Conservation (phyloP, 2,797 vertebrate genomes). For the Octomys mimax region DNA sequence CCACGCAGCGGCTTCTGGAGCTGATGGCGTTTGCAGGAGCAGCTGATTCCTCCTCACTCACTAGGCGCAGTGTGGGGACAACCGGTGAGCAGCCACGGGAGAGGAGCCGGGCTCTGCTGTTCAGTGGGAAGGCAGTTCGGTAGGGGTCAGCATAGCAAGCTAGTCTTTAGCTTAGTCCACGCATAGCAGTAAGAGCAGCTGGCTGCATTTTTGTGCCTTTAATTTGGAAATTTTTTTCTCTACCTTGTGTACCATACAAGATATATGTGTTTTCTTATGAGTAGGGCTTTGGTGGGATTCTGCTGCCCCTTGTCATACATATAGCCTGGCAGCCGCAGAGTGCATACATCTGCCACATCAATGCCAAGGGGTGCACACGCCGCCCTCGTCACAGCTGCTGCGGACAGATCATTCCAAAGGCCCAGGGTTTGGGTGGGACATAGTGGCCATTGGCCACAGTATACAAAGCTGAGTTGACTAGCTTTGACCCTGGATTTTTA, state of each 20-base stretch:
- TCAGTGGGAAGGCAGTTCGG: background rate
- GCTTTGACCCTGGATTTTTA: background rate
- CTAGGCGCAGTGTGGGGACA: background rate
- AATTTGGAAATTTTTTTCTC: constrained; percentile 24
- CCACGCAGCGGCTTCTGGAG: rapidly evolving
- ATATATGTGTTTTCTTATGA: background rate
- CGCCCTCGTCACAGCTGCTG: background rate
- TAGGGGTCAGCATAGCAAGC: background rate
- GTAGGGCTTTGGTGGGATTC: background rate
- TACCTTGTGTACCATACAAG: background rate
- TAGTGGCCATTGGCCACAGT: background rate
- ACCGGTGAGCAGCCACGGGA: background rate
- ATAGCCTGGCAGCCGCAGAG: background rate
- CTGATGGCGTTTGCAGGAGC: background rate
- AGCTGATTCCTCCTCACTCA: background rate
- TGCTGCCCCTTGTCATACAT: background rate
- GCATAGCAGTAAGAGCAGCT: background rate
- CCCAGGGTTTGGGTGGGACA: background rate
- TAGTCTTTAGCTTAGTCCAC: background rate
- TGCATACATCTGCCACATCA: background rate
- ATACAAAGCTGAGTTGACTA: background rate
- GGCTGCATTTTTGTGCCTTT: background rate
- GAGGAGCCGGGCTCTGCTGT: background rate
- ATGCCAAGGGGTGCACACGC: background rate
- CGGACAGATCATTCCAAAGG: background rate